Base-by-base conservation (phyloP, 1,140 invertebrate species). In the Phymorhynchus buccinoides region DNA sequence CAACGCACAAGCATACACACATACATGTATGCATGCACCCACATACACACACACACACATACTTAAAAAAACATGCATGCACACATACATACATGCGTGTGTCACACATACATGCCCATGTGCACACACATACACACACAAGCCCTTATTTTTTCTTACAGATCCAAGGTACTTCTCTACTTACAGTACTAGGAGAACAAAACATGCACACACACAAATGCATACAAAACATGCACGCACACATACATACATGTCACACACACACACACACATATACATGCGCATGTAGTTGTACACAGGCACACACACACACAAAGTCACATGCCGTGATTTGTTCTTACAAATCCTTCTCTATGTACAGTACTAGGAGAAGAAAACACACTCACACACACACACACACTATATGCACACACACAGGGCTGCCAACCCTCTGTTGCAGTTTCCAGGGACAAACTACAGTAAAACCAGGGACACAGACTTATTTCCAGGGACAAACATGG, bases 81-180 rank as follows among this genome's bases (percentile, higher is more conserved):
- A 71, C 44, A 16, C 66, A 73, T 39, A 42, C 32, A 71, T 30
- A 12, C 62, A 73, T 39, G 30, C 32, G 44, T 44, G 2, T 44
- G 32, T 39, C 27, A 44, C 71, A 39, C 22, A 22, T 66, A 88
- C 90, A 66, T 1, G 4, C 62, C 18, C 7, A 30, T n/a, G n/a
- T 66, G 62, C 27, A 66, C n/a, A n/a, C 62, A 66, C 62, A 66
- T n/a, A 66, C 27, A n/a, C 62, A 14, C 14, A 66, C 62, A 66
- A 7, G 7, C 62, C 7, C 27, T 27, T 27, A 30, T n/a, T 27
- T 27, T 14, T 52, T 14, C 48, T 14, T 18, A 52, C 22, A 30
- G 0, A n/a, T 52, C 48, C 48, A 52, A 52, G 9, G 22, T 22
- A 27, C 62, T 22, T 68, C 14, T 30, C 30, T 68, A 68, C 48